phyloP scores from a whole-genome alignment of 2,888 invertebrate genomes.

The Tetheella fluctuosa region DNA sequence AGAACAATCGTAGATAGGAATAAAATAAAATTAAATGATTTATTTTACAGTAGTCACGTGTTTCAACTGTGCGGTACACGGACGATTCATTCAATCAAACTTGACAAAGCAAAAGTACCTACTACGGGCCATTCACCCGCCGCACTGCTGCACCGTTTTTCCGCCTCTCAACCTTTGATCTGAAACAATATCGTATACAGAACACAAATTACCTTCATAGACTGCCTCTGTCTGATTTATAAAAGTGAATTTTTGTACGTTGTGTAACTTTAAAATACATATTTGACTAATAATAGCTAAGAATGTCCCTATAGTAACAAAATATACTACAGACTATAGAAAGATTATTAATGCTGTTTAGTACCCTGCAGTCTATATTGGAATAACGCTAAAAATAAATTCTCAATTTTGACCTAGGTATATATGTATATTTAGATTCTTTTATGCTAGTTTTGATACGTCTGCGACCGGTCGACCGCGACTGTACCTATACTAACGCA shows the following conservation, averaged over 20 bases:
- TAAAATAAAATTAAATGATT: constrained; percentile 47
- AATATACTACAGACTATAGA: too few relatives aligned
- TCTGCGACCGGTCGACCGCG: too few relatives aligned
- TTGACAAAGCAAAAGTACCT: constrained; percentile 64
- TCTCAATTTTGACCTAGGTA: too few relatives aligned
- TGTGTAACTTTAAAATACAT: neutral
- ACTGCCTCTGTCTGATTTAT: neutral
- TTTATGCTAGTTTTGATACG: too few relatives aligned
- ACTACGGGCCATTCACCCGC: constrained; percentile 58
- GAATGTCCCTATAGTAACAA: too few relatives aligned
- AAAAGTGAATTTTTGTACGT: neutral
- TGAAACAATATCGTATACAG: constrained; percentile 68
- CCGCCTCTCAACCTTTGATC: constrained; percentile 70
- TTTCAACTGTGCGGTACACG: constrained; percentile 33
- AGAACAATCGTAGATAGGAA: constrained; percentile 38
- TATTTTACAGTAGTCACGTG: constrained; percentile 46
- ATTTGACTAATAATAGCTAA: neutral
- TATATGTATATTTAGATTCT: too few relatives aligned
- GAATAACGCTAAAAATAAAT: too few relatives aligned
- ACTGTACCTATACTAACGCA: too few relatives aligned
- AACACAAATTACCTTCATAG: constrained; percentile 46
- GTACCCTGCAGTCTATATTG: too few relatives aligned
- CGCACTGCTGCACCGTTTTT: constrained; percentile 68
- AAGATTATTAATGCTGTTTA: too few relatives aligned
- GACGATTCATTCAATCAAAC: constrained; percentile 64